Evolutionary conservation across 1,140 invertebrate genomes (phyloP).

Genomic region (Habropoda laboriosa): DNA sequence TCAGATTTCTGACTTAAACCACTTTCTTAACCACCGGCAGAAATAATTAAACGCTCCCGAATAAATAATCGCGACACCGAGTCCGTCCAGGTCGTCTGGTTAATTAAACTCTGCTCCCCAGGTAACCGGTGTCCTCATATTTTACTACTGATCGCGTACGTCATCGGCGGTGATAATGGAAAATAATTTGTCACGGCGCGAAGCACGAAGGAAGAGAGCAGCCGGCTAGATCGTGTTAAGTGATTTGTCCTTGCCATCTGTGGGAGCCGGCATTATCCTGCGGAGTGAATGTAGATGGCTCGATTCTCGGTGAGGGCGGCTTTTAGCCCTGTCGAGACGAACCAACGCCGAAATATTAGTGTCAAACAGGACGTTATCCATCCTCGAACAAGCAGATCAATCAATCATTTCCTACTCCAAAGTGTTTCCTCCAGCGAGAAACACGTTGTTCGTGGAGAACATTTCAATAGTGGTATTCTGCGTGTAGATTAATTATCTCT

Average conservation of each 20-base stretch:
- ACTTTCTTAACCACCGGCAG: no score
- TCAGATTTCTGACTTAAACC: no score
- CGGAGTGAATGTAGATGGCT: constrained; percentile 63
- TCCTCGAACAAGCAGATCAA: constrained; percentile 5
- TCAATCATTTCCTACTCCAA: constrained; percentile 46
- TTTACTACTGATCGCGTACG: constrained; percentile 42
- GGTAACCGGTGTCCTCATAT: constrained; percentile 26
- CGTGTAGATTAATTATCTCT: no score
- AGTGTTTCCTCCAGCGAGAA: not conserved
- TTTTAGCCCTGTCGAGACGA: constrained; percentile 23
- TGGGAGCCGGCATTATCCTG: constrained; percentile 55
- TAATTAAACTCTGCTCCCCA: constrained; percentile 42
- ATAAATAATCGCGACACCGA: not conserved
- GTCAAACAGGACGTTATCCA: constrained; percentile 22
- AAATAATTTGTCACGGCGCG: constrained; percentile 75
- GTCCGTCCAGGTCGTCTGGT: not conserved
- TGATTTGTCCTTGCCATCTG: constrained; percentile 77
- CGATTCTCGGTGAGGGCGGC: constrained; percentile 44
- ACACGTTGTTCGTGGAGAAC: not conserved
- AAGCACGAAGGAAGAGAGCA: constrained; percentile 40
- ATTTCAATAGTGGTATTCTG: no score
- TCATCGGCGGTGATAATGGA: constrained; percentile 67
- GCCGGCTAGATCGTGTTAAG: constrained; percentile 61
- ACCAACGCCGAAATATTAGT: constrained; percentile 49
- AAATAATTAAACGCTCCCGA: constrained; percentile 3